Evolutionary conservation across 2,888 invertebrate genomes (phyloP), one percentile per base, ranked within the genome.

Genomic region (Cataglyphis albicans): DNA sequence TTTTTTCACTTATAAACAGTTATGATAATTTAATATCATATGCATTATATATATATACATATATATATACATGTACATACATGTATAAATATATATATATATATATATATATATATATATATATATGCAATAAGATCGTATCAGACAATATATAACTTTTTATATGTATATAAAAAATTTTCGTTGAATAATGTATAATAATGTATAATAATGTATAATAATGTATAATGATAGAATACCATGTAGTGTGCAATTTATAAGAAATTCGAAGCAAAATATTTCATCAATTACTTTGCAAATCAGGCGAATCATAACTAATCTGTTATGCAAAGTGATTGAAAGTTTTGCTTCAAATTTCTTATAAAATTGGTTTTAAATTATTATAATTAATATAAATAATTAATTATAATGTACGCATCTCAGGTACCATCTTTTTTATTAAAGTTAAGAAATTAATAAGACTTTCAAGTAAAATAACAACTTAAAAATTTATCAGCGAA

Each of bases 341-440:
- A 25, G 25, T 25, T 25, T 25, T 25, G 25, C 1, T 25, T 25
- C 25, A 1, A 25, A 25, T 25, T 25, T 25, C 25, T 25, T 25
- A 25, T 25, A 25, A 25, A 25, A 25, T 25, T 25, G 1, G 1
- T 25, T 25, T n/a, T n/a, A n/a, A 25, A 25, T 25, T 25, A 25
- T 25, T 25, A 25, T 25, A 25, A 25, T 25, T 25, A 25, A 25
- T 25, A 52, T n/a, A 75, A 44, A 44, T 1, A 6, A 55, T 67
- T 63, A 48, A 74, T n/a, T 9, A 12, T 55, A 15, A 25, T 25
- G 52, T 29, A 25, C 55, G 18, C 9, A 29, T 25, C 74, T 74
- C 74, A 74, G 74, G 67, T 76, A 65, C 7, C 38, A 29, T 5
- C n/a, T 48, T 48, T 18, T 44, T n/a, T 25, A 35, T 55, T 52